These are phyloP conservation scores for Crotalus tigris DNA, from an alignment of 2,113 vertebrate genomes.

Conservation along the genomic window DNA sequence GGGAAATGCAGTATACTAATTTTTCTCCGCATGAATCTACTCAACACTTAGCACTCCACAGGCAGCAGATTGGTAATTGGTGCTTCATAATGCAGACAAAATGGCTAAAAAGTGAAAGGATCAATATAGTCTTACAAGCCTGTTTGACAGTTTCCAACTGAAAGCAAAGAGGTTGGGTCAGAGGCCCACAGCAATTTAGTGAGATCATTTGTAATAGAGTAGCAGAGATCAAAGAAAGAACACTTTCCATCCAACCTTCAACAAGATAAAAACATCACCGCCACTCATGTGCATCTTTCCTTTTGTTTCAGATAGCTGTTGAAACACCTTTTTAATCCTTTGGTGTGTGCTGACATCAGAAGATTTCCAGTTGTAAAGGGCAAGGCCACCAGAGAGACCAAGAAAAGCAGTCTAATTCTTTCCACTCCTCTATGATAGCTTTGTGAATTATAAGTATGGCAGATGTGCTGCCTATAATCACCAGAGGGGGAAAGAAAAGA, in stretches of 20 bases:
- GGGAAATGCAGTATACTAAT: not conserved
- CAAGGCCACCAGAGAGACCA: not conserved
- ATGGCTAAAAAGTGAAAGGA: not conserved
- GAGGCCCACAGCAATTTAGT: not conserved
- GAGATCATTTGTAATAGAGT: not conserved
- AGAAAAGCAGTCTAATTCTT: not conserved
- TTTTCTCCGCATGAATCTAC: not conserved
- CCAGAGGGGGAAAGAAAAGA: not conserved
- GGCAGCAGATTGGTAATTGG: not conserved
- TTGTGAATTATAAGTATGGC: conserved; percentile 2
- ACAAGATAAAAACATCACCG: not conserved
- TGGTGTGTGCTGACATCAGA: not conserved
- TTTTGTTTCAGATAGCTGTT: not conserved
- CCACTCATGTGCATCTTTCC: not conserved
- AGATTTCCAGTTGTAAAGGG: not conserved
- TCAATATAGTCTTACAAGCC: not conserved
- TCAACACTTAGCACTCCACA: not conserved
- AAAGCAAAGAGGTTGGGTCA: not conserved
- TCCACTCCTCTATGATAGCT: not conserved
- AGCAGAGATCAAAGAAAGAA: not conserved
- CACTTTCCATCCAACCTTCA: not conserved
- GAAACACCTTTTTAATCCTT: not conserved
- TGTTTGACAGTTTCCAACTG: not conserved
- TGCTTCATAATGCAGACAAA: not conserved
- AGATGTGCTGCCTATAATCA: not conserved